Conservation (phyloP, 2,797 vertebrate species). For the Scleropages formosus region DNA sequence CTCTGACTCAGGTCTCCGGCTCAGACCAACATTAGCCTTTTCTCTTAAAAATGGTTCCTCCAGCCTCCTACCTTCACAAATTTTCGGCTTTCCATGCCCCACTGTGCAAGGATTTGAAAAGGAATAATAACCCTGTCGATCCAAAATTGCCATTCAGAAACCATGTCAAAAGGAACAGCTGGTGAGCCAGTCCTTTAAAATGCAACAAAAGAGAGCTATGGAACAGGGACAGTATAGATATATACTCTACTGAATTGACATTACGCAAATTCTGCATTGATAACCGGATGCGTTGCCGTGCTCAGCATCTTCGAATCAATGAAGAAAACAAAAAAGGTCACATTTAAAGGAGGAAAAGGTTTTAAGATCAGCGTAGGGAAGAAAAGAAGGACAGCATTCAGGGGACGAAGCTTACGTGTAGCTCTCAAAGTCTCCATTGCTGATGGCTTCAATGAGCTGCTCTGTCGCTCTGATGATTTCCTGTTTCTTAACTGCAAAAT, state of each 20-base stretch:
- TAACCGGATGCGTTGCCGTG: neutral
- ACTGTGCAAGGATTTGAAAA: neutral
- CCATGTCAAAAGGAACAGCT: neutral
- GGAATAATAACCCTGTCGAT: neutral
- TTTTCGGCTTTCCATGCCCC: neutral
- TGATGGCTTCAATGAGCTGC: conserved; percentile 82
- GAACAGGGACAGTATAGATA: neutral
- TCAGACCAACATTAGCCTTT: no score
- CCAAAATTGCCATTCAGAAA: neutral
- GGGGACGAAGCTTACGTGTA: conserved; percentile 82
- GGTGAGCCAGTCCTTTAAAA: neutral
- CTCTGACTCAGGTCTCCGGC: no score
- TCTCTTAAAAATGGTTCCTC: neutral
- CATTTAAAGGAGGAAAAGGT: neutral
- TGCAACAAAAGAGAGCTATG: no score
- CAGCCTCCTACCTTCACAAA: neutral
- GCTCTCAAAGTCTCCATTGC: conserved; percentile 93
- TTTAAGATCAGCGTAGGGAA: neutral
- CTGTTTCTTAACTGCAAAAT: conserved; percentile 75
- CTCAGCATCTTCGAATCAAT: conserved; percentile 8
- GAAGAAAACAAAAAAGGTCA: neutral
- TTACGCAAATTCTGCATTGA: neutral
- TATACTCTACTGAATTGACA: neutral
- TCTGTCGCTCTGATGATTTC: conserved; percentile 83
- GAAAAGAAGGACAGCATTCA: neutral